Conservation (phyloP, 2,113 vertebrate genomes). For the Sinocyclocheilus maitianheensis region DNA sequence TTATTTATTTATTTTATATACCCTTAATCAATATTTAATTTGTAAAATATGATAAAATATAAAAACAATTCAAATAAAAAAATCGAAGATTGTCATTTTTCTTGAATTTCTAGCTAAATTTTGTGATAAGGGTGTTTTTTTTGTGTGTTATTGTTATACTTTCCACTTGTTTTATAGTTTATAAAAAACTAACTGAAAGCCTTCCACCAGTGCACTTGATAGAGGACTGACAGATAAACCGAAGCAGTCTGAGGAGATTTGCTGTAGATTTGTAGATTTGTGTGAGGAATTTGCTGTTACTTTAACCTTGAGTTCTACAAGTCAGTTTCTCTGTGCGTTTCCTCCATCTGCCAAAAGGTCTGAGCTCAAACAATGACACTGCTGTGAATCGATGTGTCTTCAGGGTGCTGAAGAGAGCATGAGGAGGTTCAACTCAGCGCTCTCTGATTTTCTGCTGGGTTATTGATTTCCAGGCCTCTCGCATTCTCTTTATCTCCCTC, state of each 20-base stretch:
- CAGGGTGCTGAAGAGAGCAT: constrained; percentile 28
- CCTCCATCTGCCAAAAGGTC: constrained; percentile 11
- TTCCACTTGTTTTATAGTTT: not conserved
- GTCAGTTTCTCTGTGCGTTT: not conserved
- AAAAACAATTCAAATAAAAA: no score
- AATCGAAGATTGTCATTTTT: no score
- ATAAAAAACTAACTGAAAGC: not conserved
- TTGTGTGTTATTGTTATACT: not conserved
- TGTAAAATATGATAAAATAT: no score
- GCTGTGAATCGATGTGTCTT: constrained; percentile 7
- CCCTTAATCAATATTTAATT: no score
- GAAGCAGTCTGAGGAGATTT: constrained; percentile 15
- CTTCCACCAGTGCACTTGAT: constrained; percentile 8
- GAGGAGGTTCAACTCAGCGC: constrained; percentile 53
- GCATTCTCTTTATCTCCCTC: constrained; percentile 9
- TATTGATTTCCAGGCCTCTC: constrained; percentile 70
- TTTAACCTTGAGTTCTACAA: not conserved
- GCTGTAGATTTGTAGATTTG: not conserved
- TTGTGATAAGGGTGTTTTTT: no score
- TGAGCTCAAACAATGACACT: not conserved
- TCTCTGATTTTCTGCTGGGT: constrained; percentile 56
- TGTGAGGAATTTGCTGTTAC: not conserved
- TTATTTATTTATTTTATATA: no score
- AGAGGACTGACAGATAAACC: not conserved
- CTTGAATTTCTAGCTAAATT: no score